A percentile compares a stretch with the other conserved stretches of the same genome.
These are phyloP conservation scores for Chlorodrepanis virens DNA, from an alignment of 2,113 vertebrate genomes.

Conservation along the genomic window DNA sequence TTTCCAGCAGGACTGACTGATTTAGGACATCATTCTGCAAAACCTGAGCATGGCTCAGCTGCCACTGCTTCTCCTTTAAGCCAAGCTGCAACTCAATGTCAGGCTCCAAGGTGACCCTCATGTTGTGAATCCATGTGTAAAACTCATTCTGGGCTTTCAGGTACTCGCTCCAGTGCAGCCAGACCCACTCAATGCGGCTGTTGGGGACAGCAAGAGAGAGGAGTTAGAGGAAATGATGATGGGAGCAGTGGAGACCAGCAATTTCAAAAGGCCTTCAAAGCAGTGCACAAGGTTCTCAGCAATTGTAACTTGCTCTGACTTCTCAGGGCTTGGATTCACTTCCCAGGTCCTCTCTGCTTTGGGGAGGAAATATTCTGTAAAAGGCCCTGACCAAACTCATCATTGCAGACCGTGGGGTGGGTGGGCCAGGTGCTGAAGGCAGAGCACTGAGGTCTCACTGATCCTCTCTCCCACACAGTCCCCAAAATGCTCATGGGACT, in stretches of 20 bases:
- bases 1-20: conserved; percentile 81
- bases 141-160: conserved; percentile 89
- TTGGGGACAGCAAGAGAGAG: not conserved
- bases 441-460: not conserved
- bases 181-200: conserved; percentile 98
- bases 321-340: not conserved
- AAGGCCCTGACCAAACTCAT: not conserved
- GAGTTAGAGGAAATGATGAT: not conserved
- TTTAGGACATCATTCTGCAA: conserved; percentile 77
- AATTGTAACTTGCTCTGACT: not conserved
- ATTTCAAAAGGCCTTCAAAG: not conserved
- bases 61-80: conserved; percentile 91
- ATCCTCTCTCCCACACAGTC: not conserved
- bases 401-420: not conserved
- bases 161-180: conserved; percentile 96
- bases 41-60: conserved; percentile 84
- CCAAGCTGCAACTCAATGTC: conserved; percentile 85
- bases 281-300: not conserved
- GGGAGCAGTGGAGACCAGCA: not conserved
- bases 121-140: conserved; percentile 81
- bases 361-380: not conserved
- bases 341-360: not conserved
- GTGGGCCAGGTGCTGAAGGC: not conserved
- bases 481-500: not conserved
- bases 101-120: conserved; percentile 76